Percentiles rank a stretch among this genome's conserved stretches.
Evolutionary conservation across 2,888 invertebrate species (phyloP).

Genomic region (Cylloceria caligata): DNA sequence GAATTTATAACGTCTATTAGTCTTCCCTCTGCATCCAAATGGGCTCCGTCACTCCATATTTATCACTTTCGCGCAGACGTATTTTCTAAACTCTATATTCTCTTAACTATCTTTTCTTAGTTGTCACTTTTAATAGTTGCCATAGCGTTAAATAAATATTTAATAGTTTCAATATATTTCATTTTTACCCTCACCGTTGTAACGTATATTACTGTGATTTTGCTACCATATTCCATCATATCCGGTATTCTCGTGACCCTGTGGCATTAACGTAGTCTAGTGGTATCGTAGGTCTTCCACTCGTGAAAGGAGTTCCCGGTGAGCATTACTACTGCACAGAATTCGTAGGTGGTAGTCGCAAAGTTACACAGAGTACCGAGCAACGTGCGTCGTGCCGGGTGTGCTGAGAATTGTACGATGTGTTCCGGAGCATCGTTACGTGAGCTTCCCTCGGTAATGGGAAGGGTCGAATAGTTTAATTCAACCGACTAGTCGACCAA

Average conservation of each 20-base stretch:
- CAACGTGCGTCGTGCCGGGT: conserved; percentile 13
- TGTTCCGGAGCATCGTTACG: conserved; percentile 67
- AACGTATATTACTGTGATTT: no score
- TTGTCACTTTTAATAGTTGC: no score
- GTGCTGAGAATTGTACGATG: not conserved
- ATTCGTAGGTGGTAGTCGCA: conserved; percentile 13
- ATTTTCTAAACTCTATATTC: not conserved
- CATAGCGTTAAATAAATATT: no score
- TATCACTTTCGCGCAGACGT: not conserved
- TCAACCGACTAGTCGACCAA: conserved; percentile 74
- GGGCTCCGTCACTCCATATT: not conserved
- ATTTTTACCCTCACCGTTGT: no score
- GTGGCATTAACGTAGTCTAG: no score
- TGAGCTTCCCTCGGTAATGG: conserved; percentile 77
- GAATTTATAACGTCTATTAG: conserved; percentile 35
- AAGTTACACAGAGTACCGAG: conserved; percentile 34
- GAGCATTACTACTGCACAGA: not conserved
- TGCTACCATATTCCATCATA: no score
- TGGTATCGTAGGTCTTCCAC: not conserved
- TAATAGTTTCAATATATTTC: no score
- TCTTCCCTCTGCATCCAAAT: conserved; percentile 17
- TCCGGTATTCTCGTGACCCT: no score
- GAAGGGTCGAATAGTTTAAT: conserved; percentile 78
- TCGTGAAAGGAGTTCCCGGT: conserved; percentile 1
- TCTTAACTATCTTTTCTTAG: no score